phyloP scores from a whole-genome alignment of 2,888 invertebrate genomes.

The Cataglyphis altisquamis region DNA sequence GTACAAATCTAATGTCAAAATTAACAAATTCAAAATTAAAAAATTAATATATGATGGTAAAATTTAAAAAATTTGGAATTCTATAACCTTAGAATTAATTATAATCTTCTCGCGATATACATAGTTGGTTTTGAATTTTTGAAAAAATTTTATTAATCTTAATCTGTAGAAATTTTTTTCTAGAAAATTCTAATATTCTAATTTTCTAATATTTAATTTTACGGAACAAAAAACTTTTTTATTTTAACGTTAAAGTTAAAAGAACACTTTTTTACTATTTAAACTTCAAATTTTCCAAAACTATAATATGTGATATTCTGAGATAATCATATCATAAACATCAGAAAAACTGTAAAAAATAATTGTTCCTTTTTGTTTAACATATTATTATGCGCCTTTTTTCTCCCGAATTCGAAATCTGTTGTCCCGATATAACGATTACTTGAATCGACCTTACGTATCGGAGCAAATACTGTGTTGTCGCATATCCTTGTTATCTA shows the following conservation, averaged over 20 bases:
- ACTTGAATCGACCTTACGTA: conserved; percentile 27
- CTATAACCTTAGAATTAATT: not conserved
- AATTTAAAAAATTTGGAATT: not conserved
- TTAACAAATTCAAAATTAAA: not conserved
- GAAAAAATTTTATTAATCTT: not conserved
- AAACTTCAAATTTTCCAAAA: not conserved
- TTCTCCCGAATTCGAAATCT: not conserved
- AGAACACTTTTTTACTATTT: not conserved
- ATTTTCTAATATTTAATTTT: not conserved
- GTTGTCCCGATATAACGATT: not conserved
- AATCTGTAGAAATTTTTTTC: not conserved
- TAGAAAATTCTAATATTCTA: not conserved
- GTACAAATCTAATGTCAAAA: not conserved
- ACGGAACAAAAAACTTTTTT: too few relatives aligned
- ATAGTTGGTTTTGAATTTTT: too few relatives aligned
- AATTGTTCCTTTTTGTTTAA: not conserved
- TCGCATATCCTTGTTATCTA: conserved; percentile 45
- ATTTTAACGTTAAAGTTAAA: too few relatives aligned
- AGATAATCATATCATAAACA: not conserved
- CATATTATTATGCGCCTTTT: not conserved
- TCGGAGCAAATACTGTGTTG: conserved; percentile 28
- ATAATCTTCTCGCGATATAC: not conserved
- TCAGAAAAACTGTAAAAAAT: not conserved
- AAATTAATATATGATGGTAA: not conserved
- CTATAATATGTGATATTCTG: not conserved